Base-by-base conservation (phyloP, 2,888 invertebrate species). In the Drosophila limbata region DNA sequence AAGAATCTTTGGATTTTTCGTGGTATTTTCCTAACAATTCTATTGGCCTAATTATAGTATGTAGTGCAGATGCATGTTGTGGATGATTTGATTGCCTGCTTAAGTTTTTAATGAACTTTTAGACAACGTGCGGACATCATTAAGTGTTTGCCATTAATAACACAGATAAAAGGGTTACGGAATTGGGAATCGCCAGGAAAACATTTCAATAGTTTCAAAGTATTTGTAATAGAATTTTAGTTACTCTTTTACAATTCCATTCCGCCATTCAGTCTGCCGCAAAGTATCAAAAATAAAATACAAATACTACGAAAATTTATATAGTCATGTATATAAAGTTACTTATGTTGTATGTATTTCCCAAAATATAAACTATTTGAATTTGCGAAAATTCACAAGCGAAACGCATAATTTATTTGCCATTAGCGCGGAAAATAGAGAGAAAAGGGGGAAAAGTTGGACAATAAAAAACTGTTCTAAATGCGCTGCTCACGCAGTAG, bases 401-500 rank as follows among this genome's bases (percentile, higher is more conserved):
- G 52, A 64, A 78, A 56, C 47, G 45, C 64, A 47, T 37, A 80
- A 84, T 77, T 81, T 87, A 84, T 84, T 64, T 47, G 61, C 65
- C 69, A 78, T 71, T 81, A 69, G 55, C 69, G 40, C 33, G n/a
- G 45, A 70, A 28, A 56, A 33, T 55, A 45, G 44, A 21, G n/a
- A 31, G 28, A 73, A 45, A 63, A 64, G 25, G 33, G 31, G 56
- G n/a, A 62, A 57, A 48, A 39, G 31, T 9, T 37, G 15, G 33
- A 55, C 51, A 62, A 69, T 68, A 75, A 75, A 76, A 76, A 65
- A 64, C 50, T 45, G 33, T 59, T 56, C 52, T 33, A 53, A 61
- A 61, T 35, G 13, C 39, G 44, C 37, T 47, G 37, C 69, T 55
- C 56, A 44, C 21, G 28, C 42, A 66, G 17, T 21, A 63, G 48